These are phyloP conservation scores for Cisticola juncidis DNA, from an alignment of 2,113 vertebrate genomes.

Conservation along the genomic window DNA sequence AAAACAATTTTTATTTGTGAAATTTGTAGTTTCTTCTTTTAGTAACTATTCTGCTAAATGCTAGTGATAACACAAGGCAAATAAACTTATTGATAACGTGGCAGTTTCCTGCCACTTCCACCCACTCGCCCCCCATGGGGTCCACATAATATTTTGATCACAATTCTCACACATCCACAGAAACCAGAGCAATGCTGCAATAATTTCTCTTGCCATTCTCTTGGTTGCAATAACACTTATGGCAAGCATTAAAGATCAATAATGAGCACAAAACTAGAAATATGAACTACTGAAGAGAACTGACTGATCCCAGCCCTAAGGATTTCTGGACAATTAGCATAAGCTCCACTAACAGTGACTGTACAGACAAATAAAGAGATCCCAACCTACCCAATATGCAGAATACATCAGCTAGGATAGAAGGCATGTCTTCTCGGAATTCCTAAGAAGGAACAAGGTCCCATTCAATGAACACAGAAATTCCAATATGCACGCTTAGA, in stretches of 20 bases:
- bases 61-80: neutral
- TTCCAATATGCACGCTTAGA: neutral
- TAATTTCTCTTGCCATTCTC: neutral
- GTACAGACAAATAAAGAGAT: neutral
- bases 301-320: neutral
- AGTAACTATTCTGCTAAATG: neutral
- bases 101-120: neutral
- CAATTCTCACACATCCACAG: neutral
- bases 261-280: neutral
- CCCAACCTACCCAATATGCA: constrained; percentile 87
- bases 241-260: neutral
- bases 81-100: neutral
- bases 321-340: neutral
- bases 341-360: neutral
- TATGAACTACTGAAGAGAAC: fast-evolving
- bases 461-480: neutral
- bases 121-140: neutral
- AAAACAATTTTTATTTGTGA: neutral
- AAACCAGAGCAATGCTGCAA: neutral
- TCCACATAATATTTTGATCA: neutral
- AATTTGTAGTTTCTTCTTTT: neutral
- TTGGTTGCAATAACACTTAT: neutral
- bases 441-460: constrained; percentile 80
- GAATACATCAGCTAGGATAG: constrained; percentile 98
- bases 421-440: constrained; percentile 92